phyloP scores from a whole-genome alignment of 2,113 vertebrate genomes.

The Propithecus coquereli region DNA sequence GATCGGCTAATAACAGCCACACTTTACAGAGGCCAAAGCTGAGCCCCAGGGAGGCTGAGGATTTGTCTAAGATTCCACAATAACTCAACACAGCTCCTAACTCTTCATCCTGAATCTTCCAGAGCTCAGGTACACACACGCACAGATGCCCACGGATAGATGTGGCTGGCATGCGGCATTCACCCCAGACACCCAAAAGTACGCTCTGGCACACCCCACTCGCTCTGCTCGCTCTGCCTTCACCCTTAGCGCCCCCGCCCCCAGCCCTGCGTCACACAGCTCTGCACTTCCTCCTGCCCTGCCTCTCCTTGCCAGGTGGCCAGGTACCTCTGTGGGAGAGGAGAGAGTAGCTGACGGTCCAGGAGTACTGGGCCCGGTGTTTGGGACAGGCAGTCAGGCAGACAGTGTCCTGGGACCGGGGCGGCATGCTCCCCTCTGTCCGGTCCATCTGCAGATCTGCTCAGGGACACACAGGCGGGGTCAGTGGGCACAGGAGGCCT shows the following conservation, averaged over 20 bases:
- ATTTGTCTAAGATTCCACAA: background rate
- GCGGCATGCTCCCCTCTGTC: constrained; percentile 81
- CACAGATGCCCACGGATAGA: background rate
- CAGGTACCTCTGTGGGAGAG: constrained; percentile 80
- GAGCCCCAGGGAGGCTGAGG: background rate
- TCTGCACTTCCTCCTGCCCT: no score
- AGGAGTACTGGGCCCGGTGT: constrained; percentile 82
- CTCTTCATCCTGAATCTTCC: rapidly evolving
- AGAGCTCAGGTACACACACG: background rate
- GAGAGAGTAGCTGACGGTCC: constrained; percentile 88
- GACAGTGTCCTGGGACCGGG: constrained; percentile 84
- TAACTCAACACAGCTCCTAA: background rate
- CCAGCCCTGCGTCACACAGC: no score
- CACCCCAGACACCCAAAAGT: background rate
- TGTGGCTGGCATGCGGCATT: no score
- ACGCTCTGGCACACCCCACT: rapidly evolving
- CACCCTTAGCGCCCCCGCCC: background rate
- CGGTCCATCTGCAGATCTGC: constrained; percentile 88
- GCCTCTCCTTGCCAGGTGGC: background rate
- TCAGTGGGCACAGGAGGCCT: background rate
- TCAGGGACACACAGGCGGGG: background rate
- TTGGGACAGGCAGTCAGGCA: constrained; percentile 79
- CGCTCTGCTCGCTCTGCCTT: background rate
- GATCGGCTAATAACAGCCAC: background rate
- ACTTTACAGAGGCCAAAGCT: background rate